Percentiles rank a stretch among this genome's conserved stretches.
phyloP scores from a whole-genome alignment of 2,888 invertebrate genomes.

The Fragum sueziense region DNA sequence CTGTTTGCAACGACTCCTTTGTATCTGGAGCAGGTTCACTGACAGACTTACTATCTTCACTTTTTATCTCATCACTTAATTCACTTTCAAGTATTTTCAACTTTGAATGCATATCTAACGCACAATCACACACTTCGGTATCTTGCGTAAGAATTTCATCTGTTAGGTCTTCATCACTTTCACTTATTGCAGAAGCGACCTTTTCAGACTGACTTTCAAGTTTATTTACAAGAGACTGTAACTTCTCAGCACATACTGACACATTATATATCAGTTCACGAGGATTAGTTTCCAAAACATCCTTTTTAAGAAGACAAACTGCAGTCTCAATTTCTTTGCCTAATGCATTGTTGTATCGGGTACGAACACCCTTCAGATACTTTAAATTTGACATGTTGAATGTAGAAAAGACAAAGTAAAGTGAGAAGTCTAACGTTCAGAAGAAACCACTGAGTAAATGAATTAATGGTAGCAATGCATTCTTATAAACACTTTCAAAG shows the following conservation, averaged over 20 bases:
- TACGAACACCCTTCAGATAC: conserved; percentile 15
- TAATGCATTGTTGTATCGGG: neutral
- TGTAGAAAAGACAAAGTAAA: neutral
- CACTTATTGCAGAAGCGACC: neutral
- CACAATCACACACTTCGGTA: neutral
- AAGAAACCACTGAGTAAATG: neutral
- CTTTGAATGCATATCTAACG: neutral
- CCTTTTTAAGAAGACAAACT: neutral
- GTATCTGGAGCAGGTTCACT: no score
- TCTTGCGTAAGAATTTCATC: conserved; percentile 1
- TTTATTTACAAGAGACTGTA: conserved; percentile 8
- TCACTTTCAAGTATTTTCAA: neutral
- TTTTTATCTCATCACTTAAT: neutral
- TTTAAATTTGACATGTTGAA: neutral
- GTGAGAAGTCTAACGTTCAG: neutral
- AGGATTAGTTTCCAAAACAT: neutral
- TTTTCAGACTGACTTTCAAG: conserved; percentile 19
- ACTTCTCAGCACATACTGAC: neutral
- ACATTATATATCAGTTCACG: neutral
- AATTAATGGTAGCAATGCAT: neutral
- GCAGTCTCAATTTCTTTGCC: conserved; percentile 4
- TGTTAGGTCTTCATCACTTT: neutral
- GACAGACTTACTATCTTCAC: neutral
- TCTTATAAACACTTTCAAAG: neutral
- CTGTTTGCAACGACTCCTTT: no score